Base-by-base conservation (phyloP, 1,140 invertebrate species). In the Lanistes nyassanus region DNA sequence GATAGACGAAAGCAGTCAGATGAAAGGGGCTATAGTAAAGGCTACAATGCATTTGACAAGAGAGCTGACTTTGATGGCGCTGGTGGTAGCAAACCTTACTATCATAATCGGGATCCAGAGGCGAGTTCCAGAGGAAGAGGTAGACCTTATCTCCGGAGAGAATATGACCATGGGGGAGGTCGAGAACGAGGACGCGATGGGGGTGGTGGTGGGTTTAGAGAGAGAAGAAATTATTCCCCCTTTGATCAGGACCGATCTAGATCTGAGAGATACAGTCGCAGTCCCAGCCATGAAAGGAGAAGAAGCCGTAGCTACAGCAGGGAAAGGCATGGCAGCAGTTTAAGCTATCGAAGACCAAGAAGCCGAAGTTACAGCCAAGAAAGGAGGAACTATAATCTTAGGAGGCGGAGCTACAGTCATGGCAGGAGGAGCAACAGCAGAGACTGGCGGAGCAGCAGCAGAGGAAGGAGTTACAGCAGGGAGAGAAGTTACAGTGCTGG, bases 331-430 rank as follows among this genome's bases (percentile, higher is more conserved):
- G 74, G 70, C 19, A 51, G 31, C 23, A 16, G 31, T n/a, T n/a
- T n/a, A n/a, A 72, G 70, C 42, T 55, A 37, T 26, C 19, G 29
- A 21, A 72, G 70, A 29, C 58, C 55, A 60, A 29, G 70, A 39
- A 72, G 42, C n/a, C 58, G 36, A 56, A 77, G 51, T 56, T 75
- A 19, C 19, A 66, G 74, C 53, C 72, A 56, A 73, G 75, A 65
- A 26, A 47, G 66, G 51, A 76, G 76, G n/a, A n/a, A n/a, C n/a
- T n/a, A n/a, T n/a, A n/a, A n/a, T n/a, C n/a, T n/a, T n/a, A n/a
- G n/a, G n/a, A n/a, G n/a, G n/a, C n/a, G n/a, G n/a, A n/a, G n/a
- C 53, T 68, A 76, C n/a, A 68, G 60, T 37, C 60, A 74, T 62
- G 74, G 70, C 19, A 51, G 31, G 19, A 16, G 31, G 23, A 71